These are phyloP conservation scores for Loripinus fragilis DNA, from an alignment of 2,888 invertebrate genomes.

Conservation along the genomic window DNA sequence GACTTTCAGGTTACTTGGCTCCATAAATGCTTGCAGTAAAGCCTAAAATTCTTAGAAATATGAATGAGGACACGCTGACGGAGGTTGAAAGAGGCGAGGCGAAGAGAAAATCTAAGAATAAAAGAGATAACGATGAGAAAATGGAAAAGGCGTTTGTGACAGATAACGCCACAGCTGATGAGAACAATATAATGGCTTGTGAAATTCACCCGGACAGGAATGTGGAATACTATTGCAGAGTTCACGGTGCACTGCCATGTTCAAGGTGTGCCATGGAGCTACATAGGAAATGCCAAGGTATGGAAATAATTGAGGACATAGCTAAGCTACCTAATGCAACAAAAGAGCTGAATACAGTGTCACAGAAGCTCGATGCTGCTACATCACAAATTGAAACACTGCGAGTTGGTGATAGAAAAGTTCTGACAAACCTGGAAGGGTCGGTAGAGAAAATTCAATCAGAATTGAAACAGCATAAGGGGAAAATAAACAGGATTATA, in stretches of 20 bases:
- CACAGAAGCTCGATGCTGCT: neutral
- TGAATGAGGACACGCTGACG: conserved; percentile 2
- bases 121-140: neutral
- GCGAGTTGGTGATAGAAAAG: neutral
- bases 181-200: neutral
- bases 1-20: no score
- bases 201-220: neutral
- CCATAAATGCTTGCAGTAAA: neutral
- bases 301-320: conserved; percentile 4
- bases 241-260: conserved; percentile 2
- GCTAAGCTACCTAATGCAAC: neutral
- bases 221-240: neutral
- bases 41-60: neutral
- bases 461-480: neutral
- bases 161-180: neutral
- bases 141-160: neutral
- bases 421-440: neutral
- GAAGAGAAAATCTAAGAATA: neutral
- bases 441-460: neutral
- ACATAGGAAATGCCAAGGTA: conserved; percentile 13
- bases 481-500: neutral
- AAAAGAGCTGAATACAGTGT: neutral
- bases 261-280: neutral
- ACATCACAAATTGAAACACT: neutral
- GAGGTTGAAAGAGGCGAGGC: neutral